These are phyloP conservation scores for Agrotis segetum DNA, from an alignment of 2,888 invertebrate genomes.

Conservation along the genomic window DNA sequence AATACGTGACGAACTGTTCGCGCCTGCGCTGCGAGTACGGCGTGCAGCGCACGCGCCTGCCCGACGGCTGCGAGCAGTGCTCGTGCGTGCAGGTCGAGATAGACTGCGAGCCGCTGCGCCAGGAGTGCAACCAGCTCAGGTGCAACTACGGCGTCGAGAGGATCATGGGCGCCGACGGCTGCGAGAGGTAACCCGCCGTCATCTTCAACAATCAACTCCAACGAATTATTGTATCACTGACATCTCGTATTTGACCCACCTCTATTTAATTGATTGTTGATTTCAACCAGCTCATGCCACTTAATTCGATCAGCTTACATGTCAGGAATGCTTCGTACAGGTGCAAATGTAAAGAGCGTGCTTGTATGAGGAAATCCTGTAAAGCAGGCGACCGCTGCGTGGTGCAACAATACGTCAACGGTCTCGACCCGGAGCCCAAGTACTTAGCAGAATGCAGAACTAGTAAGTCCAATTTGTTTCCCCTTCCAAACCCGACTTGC, in stretches of 20 bases:
- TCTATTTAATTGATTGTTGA: not conserved
- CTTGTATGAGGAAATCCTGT: slow-evolving; percentile 92
- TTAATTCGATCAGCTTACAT: not conserved
- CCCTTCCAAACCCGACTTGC: not conserved
- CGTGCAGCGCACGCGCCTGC: slow-evolving; percentile 90
- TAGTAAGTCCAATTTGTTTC: slow-evolving; percentile 84
- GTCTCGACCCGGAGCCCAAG: slow-evolving; percentile 73
- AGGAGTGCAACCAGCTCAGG: slow-evolving; percentile 92
- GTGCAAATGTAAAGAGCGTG: slow-evolving; percentile 90
- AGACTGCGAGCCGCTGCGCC: slow-evolving; percentile 90
- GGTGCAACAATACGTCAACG: slow-evolving; percentile 90
- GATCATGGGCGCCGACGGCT: slow-evolving; percentile 72
- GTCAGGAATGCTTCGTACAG: slow-evolving; percentile 68
- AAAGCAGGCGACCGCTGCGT: slow-evolving; percentile 93
- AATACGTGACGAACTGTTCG: slow-evolving; percentile 90
- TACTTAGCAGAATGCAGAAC: slow-evolving; percentile 92
- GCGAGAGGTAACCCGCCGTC: slow-evolving; percentile 71
- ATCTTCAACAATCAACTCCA: not conserved
- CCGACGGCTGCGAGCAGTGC: slow-evolving; percentile 93
- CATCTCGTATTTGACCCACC: not conserved
- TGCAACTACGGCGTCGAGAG: slow-evolving; percentile 94
- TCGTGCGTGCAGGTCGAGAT: slow-evolving; percentile 76
- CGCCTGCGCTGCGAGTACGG: slow-evolving; percentile 93
- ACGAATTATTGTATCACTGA: not conserved
- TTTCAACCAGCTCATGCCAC: not conserved